Base-by-base conservation (phyloP, 2,888 invertebrate species). In the Drosophila subsilvestris region DNA sequence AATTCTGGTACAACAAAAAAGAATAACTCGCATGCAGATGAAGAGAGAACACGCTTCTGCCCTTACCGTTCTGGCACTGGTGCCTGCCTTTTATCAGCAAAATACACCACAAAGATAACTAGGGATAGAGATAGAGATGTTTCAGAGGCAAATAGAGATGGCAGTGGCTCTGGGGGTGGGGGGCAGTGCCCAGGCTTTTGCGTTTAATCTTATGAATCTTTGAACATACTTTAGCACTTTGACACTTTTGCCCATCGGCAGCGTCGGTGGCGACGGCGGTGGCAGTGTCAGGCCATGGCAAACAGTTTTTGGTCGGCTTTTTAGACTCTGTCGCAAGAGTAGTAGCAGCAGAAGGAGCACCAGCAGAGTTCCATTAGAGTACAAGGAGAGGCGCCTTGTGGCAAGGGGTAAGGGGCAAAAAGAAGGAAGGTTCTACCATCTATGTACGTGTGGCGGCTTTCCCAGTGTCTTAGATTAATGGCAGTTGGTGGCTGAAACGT, bases 191-290 rank as follows among this genome's bases (percentile, higher is more conserved):
- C 68, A 73, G 72, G 61, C 61, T 74, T 75, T 75, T 77, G 75
- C 63, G 43, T 66, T 75, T 76, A 82, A 89, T 80, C 88, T 87
- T 90, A 89, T 90, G 90, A 90, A 87, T 90, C 87, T 90, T 90
- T 89, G 85, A 90, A 89, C 86, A 90, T 73, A 86, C 89, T 90
- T 90, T 90, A 88, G 84, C 90, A 90, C 90, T 90, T 90, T 86
- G 82, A 87, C 84, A 86, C 81, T 84, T 78, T 77, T 73, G 75
- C 77, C 80, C 72, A 62, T 60, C 71, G 83, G 71, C 67, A 65
- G 70, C 76, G 78, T 73, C 66, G 71, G 56, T 45, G 32, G 32
- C 68, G 83, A 67, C 67, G 62, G 69, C 75, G 78, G 72, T 66
- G 71, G 32, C 65, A 48, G 56, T 37, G 50, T 50, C 49, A n/a